phyloP scores from a whole-genome alignment of 2,113 vertebrate species.

The Misgurnus anguillicaudatus region DNA sequence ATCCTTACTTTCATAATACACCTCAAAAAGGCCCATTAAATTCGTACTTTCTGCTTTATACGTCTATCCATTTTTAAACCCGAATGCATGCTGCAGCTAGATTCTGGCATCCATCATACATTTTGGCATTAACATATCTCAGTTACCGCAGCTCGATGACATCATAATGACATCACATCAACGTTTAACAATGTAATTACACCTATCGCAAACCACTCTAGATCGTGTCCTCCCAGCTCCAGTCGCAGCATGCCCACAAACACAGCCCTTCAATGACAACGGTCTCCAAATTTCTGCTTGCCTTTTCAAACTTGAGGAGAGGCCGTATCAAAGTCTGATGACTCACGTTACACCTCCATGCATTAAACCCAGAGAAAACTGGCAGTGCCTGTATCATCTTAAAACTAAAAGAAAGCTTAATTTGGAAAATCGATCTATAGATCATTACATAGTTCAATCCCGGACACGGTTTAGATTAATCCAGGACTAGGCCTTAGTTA shows the following conservation, averaged over 20 bases:
- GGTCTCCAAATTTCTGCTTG: not conserved
- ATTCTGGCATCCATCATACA: no score
- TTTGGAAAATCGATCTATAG: no score
- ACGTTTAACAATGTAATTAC: not conserved
- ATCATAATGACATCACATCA: not conserved
- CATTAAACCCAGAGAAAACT: not conserved
- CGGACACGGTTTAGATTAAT: no score
- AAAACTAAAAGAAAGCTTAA: no score
- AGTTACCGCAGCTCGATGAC: not conserved
- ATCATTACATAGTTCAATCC: no score
- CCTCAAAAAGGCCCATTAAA: no score
- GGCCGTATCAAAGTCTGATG: conserved; percentile 1
- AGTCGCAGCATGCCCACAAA: conserved; percentile 9
- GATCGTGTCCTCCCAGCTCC: not conserved
- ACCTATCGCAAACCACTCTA: not conserved
- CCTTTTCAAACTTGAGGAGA: conserved; percentile 4
- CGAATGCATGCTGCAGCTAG: not conserved
- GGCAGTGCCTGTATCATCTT: not conserved
- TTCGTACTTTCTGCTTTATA: not conserved
- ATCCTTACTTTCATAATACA: no score
- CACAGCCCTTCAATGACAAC: not conserved
- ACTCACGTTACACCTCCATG: not conserved
- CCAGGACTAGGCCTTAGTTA: no score
- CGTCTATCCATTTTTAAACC: not conserved
- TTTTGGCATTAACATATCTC: not conserved